A percentile compares a stretch with the other conserved stretches of the same genome.
phyloP scores from a whole-genome alignment of 2,113 vertebrate species.

The Turdus rufiventris region DNA sequence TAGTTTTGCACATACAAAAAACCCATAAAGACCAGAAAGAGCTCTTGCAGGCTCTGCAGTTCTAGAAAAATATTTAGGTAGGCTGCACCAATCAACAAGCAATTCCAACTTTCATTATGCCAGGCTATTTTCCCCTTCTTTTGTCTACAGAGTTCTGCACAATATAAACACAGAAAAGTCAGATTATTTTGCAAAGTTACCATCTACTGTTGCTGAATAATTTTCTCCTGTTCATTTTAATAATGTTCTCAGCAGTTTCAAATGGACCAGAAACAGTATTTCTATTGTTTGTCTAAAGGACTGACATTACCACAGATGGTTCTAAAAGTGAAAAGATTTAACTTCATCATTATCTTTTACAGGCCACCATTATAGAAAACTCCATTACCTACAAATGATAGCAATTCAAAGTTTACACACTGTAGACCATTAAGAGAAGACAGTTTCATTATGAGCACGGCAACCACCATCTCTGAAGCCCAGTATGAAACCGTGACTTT shows the following conservation, averaged over 20 bases:
- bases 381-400: not conserved
- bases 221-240: not conserved
- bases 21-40: not conserved
- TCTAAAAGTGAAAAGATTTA: not conserved
- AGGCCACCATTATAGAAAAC: not conserved
- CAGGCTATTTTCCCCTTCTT: not conserved
- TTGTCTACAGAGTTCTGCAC: not conserved
- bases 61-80: not conserved
- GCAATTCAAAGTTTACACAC: not conserved
- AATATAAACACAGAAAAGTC: not conserved
- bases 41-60: not conserved
- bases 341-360: not conserved
- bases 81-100: not conserved
- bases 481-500: not conserved
- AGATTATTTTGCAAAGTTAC: not conserved
- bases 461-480: not conserved
- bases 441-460: fast-evolving
- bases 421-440: not conserved
- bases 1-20: not conserved
- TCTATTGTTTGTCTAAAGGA: not conserved
- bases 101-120: not conserved
- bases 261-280: not conserved
- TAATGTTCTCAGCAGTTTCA: not conserved
- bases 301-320: not conserved
- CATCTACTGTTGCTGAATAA: not conserved